Conservation (phyloP, 2,113 vertebrate species). For the Pachycephala philippinensis region DNA sequence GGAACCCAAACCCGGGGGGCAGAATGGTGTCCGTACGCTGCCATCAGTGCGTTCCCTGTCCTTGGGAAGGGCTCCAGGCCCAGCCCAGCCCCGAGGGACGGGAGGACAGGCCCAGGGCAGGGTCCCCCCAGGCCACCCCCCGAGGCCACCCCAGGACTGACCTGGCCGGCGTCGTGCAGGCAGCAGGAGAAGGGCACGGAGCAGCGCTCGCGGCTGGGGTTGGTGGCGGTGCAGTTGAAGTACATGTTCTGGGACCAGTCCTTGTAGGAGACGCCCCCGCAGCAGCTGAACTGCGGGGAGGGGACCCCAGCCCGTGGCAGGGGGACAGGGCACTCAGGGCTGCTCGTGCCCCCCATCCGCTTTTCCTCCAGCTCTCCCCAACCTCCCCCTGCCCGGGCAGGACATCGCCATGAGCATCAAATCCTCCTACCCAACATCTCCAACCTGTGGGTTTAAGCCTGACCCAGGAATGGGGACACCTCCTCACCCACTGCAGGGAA, state of each 20-base stretch:
- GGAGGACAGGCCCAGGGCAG: background rate
- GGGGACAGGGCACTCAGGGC: background rate
- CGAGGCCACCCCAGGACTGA: background rate
- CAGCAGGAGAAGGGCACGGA: background rate
- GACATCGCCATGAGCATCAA: background rate
- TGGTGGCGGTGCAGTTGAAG: background rate
- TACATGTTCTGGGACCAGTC: constrained; percentile 9
- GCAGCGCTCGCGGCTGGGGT: background rate
- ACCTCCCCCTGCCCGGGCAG: background rate
- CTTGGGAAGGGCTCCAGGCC: background rate
- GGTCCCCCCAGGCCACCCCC: background rate
- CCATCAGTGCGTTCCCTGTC: background rate
- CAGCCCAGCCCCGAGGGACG: background rate
- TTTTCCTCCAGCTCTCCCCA: background rate
- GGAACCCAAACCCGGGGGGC: background rate
- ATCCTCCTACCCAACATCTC: background rate
- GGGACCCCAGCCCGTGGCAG: background rate
- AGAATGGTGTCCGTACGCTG: background rate
- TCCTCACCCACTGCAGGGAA: background rate
- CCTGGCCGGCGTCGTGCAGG: background rate
- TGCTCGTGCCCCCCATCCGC: background rate
- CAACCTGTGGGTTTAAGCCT: background rate
- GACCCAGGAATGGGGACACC: too few species aligned
- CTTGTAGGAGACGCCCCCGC: background rate
- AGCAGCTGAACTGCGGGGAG: background rate